A percentile compares a stretch with the other conserved stretches of the same genome.
phyloP scores from a whole-genome alignment of 2,113 vertebrate genomes.

The Gopherus evgoodei region DNA sequence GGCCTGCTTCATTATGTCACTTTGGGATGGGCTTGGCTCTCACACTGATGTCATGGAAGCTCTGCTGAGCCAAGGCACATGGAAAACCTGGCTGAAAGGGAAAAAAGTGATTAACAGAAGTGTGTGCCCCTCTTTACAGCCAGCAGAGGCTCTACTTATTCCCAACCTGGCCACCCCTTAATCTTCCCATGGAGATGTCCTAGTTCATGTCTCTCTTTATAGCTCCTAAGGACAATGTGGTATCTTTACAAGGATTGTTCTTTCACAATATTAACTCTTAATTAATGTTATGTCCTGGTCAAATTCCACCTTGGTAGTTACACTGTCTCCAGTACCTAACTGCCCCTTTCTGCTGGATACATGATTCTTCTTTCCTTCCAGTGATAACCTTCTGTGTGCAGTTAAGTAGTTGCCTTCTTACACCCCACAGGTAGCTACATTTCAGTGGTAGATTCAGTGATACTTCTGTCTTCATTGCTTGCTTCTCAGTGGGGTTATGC shows the following conservation, averaged over 20 bases:
- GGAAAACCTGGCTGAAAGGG: background rate
- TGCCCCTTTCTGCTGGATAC: background rate
- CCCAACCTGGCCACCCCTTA: background rate
- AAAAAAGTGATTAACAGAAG: accelerated
- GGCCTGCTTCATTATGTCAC: accelerated
- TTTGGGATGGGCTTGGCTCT: background rate
- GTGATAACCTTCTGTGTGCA: accelerated
- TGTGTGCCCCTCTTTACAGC: accelerated
- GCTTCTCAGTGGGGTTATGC: background rate
- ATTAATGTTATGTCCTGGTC: background rate
- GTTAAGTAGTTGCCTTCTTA: accelerated
- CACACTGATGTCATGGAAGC: accelerated
- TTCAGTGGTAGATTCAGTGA: background rate
- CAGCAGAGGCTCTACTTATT: background rate
- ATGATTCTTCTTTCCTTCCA: background rate
- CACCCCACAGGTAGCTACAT: accelerated
- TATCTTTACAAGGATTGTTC: background rate
- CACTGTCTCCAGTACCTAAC: background rate
- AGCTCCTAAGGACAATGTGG: background rate
- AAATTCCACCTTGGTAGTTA: background rate
- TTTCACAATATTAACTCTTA: background rate
- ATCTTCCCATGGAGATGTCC: background rate
- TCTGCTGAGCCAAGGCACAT: background rate
- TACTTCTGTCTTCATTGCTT: accelerated
- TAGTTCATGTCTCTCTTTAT: background rate